Conservation (phyloP, 1,140 invertebrate genomes). For the Cyrtorhinus lividipennis region DNA sequence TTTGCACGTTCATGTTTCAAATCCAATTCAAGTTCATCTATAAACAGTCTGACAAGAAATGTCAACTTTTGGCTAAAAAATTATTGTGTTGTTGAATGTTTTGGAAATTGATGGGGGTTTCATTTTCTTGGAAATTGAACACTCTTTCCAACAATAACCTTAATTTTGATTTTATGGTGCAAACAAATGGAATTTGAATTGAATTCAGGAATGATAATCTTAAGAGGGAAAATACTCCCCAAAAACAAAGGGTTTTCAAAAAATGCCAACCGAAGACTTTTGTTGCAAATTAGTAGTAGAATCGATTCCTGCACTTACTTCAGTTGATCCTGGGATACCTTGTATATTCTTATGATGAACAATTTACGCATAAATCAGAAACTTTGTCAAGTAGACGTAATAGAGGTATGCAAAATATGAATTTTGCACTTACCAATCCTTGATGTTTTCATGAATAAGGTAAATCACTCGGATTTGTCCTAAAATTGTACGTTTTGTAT, state of each 20-base stretch:
- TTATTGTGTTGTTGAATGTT: no score
- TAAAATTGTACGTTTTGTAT: no score
- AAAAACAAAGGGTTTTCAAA: neutral
- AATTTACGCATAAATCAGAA: no score
- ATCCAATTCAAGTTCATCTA: neutral
- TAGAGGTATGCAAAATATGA: no score
- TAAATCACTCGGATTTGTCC: no score
- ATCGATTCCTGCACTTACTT: no score
- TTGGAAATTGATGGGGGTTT: neutral
- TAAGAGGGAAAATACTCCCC: neutral
- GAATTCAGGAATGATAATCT: neutral
- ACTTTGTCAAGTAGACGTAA: no score
- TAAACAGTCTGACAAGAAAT: neutral
- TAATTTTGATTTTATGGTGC: neutral
- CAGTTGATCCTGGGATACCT: no score
- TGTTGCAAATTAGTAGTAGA: neutral
- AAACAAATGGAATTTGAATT: neutral
- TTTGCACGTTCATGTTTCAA: neutral
- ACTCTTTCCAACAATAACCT: neutral
- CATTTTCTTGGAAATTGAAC: neutral
- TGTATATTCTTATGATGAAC: no score
- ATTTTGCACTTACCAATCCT: no score
- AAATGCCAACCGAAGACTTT: neutral
- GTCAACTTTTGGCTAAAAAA: no score
- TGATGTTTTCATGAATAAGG: no score